phyloP scores from a whole-genome alignment of 2,888 invertebrate genomes.

The Auanema sp. region DNA sequence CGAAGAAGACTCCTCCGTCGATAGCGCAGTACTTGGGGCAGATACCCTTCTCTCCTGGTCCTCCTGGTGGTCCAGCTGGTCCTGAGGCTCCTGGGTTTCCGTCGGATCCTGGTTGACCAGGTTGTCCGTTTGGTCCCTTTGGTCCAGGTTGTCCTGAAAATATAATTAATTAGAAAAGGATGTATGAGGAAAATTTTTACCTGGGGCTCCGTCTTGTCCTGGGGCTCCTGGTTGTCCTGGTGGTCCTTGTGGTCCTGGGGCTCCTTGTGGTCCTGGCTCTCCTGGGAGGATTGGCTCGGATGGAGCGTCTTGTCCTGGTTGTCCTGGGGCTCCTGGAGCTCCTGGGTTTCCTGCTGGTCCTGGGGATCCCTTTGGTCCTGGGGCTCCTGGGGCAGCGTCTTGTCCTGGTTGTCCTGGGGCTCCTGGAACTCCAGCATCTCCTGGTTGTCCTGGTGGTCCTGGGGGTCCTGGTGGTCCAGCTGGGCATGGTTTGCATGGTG shows the following conservation, averaged over 20 bases:
- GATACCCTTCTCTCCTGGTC: slow-evolving; percentile 23
- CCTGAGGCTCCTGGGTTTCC: slow-evolving; percentile 25
- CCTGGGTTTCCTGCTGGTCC: slow-evolving; percentile 51
- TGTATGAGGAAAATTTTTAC: slow-evolving; percentile 11
- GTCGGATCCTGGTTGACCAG: slow-evolving; percentile 22
- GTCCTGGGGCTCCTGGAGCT: slow-evolving; percentile 51
- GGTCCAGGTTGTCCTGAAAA: slow-evolving; percentile 15
- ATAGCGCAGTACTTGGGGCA: slow-evolving; percentile 33
- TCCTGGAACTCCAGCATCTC: slow-evolving; percentile 43
- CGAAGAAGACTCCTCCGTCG: slow-evolving; percentile 61
- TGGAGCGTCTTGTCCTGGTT: slow-evolving; percentile 50
- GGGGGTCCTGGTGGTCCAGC: slow-evolving; percentile 49
- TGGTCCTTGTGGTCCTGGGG: slow-evolving; percentile 51
- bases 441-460: slow-evolving; percentile 46
- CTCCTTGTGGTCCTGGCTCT: slow-evolving; percentile 51
- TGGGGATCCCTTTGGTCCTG: slow-evolving; percentile 48
- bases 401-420: slow-evolving; percentile 43
- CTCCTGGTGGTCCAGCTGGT: slow-evolving; percentile 20
- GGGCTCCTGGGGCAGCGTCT: slow-evolving; percentile 47
- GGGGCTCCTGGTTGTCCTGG: slow-evolving; percentile 47
- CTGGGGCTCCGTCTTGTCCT: slow-evolving; percentile 46
- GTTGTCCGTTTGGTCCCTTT: slow-evolving; percentile 21
- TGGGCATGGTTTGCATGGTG: slow-evolving; percentile 56
- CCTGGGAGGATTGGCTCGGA: slow-evolving; percentile 48
- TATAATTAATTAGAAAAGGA: too few relatives aligned